Evolutionary conservation across 2,888 invertebrate genomes (phyloP).

Genomic region (Sepiola atlantica): DNA sequence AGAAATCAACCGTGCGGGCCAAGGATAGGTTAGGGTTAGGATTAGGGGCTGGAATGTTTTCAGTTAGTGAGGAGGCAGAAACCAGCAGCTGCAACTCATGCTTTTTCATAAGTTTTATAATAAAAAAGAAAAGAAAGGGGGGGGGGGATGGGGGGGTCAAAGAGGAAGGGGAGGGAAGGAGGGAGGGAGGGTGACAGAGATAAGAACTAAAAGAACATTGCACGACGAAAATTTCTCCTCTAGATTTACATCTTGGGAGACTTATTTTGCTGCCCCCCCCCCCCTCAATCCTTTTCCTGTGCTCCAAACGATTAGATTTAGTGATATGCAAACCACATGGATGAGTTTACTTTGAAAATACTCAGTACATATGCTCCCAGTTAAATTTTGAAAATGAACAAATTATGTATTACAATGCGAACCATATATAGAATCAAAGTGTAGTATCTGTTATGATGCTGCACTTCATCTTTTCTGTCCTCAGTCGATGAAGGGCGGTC

Average conservation of each 20-base stretch:
- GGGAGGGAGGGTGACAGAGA: no score
- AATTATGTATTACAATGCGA: neutral
- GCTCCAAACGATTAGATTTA: neutral
- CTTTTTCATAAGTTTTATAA: neutral
- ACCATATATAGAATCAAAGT: no score
- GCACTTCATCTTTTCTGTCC: no score
- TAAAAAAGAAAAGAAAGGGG: neutral
- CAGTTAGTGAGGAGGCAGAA: neutral
- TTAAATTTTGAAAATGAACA: neutral
- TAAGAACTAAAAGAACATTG: neutral
- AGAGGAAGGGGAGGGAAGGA: neutral
- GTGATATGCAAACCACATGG: no score
- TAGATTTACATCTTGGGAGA: neutral
- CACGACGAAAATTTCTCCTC: neutral
- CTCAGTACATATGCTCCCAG: neutral
- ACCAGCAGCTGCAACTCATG: constrained; percentile 6
- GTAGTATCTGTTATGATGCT: no score
- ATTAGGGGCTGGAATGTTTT: neutral
- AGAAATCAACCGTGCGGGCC: neutral
- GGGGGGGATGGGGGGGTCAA: no score
- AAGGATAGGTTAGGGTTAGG: no score
- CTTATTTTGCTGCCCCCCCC: neutral
- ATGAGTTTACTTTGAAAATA: neutral
- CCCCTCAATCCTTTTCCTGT: neutral
- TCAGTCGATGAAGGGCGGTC: no score